phyloP scores from a whole-genome alignment of 2,888 invertebrate genomes.

The Phaedon cochleariae region DNA sequence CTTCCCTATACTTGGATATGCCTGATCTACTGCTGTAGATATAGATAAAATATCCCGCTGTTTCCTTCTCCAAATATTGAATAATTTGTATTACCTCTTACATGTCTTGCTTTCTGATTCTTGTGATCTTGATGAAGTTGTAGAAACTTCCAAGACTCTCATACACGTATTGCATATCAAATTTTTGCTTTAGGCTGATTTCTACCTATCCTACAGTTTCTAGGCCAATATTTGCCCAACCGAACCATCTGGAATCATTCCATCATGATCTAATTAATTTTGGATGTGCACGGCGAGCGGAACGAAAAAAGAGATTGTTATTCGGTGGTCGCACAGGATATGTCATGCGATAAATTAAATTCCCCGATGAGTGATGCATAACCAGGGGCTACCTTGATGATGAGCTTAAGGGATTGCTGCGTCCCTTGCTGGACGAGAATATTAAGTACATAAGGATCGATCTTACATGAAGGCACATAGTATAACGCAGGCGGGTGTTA shows the following conservation, averaged over 20 bases:
- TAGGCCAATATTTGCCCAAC: not conserved
- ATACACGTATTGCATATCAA: too few relatives aligned
- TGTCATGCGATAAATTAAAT: slow-evolving; percentile 14
- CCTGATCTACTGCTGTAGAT: too few relatives aligned
- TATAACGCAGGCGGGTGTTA: too few relatives aligned
- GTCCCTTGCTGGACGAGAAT: not conserved
- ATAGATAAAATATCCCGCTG: too few relatives aligned
- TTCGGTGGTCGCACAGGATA: not conserved
- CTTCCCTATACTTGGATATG: too few relatives aligned
- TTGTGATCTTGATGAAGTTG: too few relatives aligned
- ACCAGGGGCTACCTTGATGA: slow-evolving; percentile 11
- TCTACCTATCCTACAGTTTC: not conserved
- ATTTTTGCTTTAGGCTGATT: too few relatives aligned
- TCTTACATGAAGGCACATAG: not conserved
- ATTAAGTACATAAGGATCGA: not conserved
- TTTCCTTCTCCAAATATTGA: too few relatives aligned
- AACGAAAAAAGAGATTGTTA: not conserved
- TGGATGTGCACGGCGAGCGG: not conserved
- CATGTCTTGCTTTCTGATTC: too few relatives aligned
- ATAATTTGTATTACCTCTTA: too few relatives aligned
- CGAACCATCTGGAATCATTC: not conserved
- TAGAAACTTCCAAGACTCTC: too few relatives aligned
- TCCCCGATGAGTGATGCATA: slow-evolving; percentile 7
- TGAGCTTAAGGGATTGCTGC: slow-evolving; percentile 10
- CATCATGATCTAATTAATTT: not conserved